Evolutionary conservation across 1,140 invertebrate genomes (phyloP), one percentile per base, ranked within the genome.

Genomic region (Triops cancriformis): DNA sequence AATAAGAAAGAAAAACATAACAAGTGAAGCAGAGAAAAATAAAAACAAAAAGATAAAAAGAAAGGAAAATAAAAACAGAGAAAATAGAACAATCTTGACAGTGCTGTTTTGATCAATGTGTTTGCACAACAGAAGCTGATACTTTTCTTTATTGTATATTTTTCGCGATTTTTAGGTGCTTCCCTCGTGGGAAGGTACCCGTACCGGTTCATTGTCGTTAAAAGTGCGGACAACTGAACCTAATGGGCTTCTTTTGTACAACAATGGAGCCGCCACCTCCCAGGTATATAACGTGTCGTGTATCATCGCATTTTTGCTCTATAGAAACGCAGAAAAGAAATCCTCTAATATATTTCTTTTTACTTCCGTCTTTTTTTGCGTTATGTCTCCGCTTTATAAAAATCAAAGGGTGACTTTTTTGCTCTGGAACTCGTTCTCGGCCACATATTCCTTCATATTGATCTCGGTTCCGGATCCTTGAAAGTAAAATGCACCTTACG

Each of bases 181-280:
- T 82, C 94, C 92, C 81, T 91, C 93, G 79, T 96, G 93, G 94
- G 94, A 93, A 84, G 92, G 91, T 26, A 91, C 91, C 82, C 90
- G 91, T 82, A 91, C 91, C 26, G 95, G 95, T 77, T 93, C 91
- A 26, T 91, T 97, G 82, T 93, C 93, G 72, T 95, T 98, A 85
- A 95, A 95, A 86, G 93, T 99, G 82, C 90, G 96, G 78, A 98
- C 96, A 23, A 95, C 93, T 82, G 96, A 98, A 85, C 90, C 94
- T 1, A 94, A 97, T 84, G 96, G 96, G 18, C 87, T 99, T 75
- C 90, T 99, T 76, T 89, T 98, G 82, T 96, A 96, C 87, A 97
- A 95, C 83, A 91, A 91, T 81, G 94, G 94, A 82, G 88, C 90
- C 82, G 27, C 80, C 81, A 43, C 79, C 82, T 41, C 77, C 26